phyloP scores from a whole-genome alignment of 2,797 vertebrate genomes.

The Telmatherina bonti region DNA sequence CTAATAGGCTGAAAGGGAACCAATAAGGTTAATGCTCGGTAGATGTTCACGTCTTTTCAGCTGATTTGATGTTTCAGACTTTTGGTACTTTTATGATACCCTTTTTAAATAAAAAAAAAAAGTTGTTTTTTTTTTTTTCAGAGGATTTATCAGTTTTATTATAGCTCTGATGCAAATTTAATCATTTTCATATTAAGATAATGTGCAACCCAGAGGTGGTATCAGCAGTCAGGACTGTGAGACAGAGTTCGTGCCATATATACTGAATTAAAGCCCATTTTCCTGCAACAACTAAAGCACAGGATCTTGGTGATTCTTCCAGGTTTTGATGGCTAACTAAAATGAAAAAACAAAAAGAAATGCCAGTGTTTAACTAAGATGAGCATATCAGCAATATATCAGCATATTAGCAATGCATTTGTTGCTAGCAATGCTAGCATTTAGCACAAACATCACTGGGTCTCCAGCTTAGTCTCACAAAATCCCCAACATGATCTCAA shows the following conservation, averaged over 20 bases:
- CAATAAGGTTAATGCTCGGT: too few species aligned
- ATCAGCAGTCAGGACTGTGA: background rate
- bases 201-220: background rate
- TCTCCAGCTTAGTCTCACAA: background rate
- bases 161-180: background rate
- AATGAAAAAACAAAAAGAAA: background rate
- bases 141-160: background rate
- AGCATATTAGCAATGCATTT: background rate
- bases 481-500: too few species aligned
- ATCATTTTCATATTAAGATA: background rate
- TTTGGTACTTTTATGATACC: too few species aligned
- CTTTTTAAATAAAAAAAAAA: background rate
- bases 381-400: background rate
- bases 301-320: slow-evolving; percentile 1
- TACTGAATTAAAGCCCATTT: background rate
- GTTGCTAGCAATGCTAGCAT: background rate
- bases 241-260: background rate
- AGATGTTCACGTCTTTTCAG: too few species aligned
- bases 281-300: background rate
- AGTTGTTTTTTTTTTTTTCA: background rate
- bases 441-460: background rate
- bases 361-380: background rate
- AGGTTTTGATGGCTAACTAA: background rate
- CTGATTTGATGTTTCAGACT: too few species aligned
- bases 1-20: too few species aligned